phyloP scores from a whole-genome alignment of 2,888 invertebrate species.

The Willowsia nigromaculata region DNA sequence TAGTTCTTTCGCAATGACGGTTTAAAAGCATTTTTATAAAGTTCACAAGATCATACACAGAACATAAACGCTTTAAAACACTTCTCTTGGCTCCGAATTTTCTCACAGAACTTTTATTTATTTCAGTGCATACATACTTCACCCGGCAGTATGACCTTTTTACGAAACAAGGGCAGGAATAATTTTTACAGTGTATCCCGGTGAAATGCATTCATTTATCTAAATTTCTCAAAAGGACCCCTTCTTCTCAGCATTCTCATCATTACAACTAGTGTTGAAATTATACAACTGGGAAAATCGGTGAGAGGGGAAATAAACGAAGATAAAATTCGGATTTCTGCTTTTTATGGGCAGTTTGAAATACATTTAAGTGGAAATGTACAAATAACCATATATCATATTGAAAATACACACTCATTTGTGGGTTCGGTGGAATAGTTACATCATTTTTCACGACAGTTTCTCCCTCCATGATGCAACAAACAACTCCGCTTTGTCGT shows the following conservation, averaged over 20 bases:
- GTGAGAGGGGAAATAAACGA: background rate
- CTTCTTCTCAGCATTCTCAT: background rate
- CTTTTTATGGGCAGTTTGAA: background rate
- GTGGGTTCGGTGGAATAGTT: background rate
- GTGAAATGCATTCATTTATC: slow-evolving; percentile 10
- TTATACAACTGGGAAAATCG: background rate
- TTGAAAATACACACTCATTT: background rate
- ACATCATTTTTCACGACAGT: background rate
- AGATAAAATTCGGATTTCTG: background rate
- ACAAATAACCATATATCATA: background rate
- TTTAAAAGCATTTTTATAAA: background rate
- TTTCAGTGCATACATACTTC: background rate
- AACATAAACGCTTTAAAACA: background rate
- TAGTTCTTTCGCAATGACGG: slow-evolving; percentile 14
- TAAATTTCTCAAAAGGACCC: background rate
- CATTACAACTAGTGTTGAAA: background rate
- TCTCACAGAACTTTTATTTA: no score
- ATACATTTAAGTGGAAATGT: background rate
- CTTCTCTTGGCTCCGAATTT: slow-evolving; percentile 18
- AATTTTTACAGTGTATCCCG: background rate
- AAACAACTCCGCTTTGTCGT: background rate
- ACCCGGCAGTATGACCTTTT: slow-evolving; percentile 19
- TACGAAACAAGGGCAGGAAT: background rate
- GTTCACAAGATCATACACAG: background rate
- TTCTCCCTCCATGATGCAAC: background rate